These are phyloP conservation scores for Stomatorhinus ivindoensis DNA, from an alignment of 2,113 vertebrate species.

Conservation along the genomic window DNA sequence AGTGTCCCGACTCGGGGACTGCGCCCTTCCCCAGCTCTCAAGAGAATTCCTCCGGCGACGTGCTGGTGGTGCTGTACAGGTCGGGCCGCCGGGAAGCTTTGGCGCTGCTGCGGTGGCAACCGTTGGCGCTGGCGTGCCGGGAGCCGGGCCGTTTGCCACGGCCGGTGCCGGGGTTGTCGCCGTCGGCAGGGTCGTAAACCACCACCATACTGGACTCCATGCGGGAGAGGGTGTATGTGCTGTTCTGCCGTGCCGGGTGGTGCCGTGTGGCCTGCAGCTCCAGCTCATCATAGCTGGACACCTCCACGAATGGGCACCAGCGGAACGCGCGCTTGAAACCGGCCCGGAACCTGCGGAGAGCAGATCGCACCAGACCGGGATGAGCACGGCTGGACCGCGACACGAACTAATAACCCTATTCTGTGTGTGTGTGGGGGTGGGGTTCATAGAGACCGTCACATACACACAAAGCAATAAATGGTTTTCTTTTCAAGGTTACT, in stretches of 20 bases:
- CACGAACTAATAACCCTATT: neutral
- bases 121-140: constrained; percentile 44
- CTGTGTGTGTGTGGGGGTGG: neutral
- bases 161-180: constrained; percentile 30
- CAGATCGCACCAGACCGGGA: neutral
- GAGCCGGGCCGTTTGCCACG: constrained; percentile 60
- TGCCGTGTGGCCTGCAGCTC: constrained; percentile 76
- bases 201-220: constrained; percentile 81
- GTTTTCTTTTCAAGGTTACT: neutral
- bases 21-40: constrained; percentile 39
- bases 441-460: neutral
- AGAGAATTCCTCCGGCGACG: constrained; percentile 66
- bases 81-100: constrained; percentile 50
- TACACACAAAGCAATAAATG: neutral
- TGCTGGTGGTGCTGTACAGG: constrained; percentile 56
- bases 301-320: constrained; percentile 89
- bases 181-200: constrained; percentile 59
- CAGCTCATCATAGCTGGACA: constrained; percentile 81
- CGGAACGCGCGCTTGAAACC: constrained; percentile 88
- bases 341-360: constrained; percentile 75
- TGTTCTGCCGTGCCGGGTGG: constrained; percentile 77
- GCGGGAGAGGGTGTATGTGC: constrained; percentile 79
- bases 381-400: neutral
- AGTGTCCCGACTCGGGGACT: neutral
- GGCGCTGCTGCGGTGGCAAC: constrained; percentile 46